Evolutionary conservation across 2,888 invertebrate species (phyloP).

Genomic region (Willowsia nigromaculata): DNA sequence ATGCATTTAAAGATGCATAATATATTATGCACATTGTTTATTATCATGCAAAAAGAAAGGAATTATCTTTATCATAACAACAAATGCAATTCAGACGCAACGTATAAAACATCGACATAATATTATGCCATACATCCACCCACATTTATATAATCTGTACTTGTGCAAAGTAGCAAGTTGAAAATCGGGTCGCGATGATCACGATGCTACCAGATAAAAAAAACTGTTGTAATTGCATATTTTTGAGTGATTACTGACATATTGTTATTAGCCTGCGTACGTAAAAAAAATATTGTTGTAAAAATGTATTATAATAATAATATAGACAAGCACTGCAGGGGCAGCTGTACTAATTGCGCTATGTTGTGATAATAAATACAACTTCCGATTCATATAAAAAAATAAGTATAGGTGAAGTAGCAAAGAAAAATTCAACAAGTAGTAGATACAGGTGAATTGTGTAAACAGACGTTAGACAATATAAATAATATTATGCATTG

Average conservation of each 20-base stretch:
- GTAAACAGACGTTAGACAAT: too few species aligned
- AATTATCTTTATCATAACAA: not conserved
- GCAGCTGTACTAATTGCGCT: not conserved
- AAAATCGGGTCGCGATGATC: conserved; percentile 9
- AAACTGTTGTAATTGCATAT: not conserved
- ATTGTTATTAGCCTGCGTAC: not conserved
- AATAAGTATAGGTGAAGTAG: too few species aligned
- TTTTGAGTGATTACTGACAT: not conserved
- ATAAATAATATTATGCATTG: too few species aligned
- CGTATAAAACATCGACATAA: not conserved
- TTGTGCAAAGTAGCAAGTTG: not conserved
- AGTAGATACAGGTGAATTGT: too few species aligned
- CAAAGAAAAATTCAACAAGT: too few species aligned
- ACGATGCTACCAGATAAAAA: not conserved
- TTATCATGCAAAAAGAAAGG: not conserved
- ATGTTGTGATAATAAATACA: conserved; percentile 7
- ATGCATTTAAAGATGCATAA: conserved; percentile 12
- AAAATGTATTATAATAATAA: too few species aligned
- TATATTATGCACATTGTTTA: not conserved
- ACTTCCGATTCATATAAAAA: conserved; percentile 26
- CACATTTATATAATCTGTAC: not conserved
- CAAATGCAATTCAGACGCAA: not conserved
- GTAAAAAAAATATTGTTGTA: too few species aligned
- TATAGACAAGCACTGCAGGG: not conserved
- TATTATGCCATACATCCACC: not conserved